Conservation (phyloP, 2,888 invertebrate genomes). For the Chrysodeixis includens region DNA sequence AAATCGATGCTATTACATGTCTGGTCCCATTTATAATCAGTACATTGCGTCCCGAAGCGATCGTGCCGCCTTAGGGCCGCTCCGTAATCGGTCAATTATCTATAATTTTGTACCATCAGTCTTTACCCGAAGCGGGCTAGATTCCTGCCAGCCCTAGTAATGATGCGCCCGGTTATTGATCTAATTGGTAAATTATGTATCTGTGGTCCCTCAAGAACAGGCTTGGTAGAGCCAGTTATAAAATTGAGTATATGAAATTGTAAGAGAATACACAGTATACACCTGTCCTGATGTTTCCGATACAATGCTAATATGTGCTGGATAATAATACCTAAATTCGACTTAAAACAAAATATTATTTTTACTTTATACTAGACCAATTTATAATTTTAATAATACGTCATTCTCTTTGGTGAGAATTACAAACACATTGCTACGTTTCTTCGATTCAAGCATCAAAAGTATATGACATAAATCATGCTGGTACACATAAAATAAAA, state of each 20-base stretch:
- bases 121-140: constrained; percentile 80
- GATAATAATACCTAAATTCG: neutral
- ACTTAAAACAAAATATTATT: no score
- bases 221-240: constrained; percentile 13
- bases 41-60: constrained; percentile 75
- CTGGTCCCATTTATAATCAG: constrained; percentile 86
- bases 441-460: neutral
- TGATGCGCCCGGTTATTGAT: constrained; percentile 79
- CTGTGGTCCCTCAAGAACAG: constrained; percentile 64
- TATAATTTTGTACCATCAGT: constrained; percentile 88
- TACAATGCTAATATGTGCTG: neutral
- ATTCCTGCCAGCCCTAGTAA: constrained; percentile 75
- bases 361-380: no score
- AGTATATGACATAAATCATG: constrained; percentile 10
- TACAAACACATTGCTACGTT: no score
- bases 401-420: no score
- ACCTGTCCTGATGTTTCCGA: no score
- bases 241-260: neutral
- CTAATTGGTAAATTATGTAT: constrained; percentile 84
- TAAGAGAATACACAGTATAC: neutral
- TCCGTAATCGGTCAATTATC: constrained; percentile 86
- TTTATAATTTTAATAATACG: no score
- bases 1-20: constrained; percentile 87
- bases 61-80: constrained; percentile 73
- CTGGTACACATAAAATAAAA: constrained; percentile 3